Evolutionary conservation across 2,888 invertebrate genomes (phyloP), one percentile per base, ranked within the genome.

Genomic region (Hoplodrina blanda): DNA sequence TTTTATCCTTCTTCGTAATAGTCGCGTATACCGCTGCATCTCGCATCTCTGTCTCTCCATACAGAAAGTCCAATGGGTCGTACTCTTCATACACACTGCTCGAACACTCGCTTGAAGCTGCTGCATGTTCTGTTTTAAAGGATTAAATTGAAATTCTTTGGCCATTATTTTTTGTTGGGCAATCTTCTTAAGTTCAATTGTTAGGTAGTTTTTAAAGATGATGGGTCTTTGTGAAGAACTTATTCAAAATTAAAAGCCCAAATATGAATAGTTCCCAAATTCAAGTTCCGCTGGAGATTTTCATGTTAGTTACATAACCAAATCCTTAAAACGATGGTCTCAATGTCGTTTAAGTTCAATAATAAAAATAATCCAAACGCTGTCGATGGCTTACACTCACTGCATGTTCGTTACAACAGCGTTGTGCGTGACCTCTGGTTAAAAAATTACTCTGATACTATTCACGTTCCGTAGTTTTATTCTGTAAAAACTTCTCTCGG

Each of bases 11-110:
- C 87, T 94, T 95, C 75, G 86, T 94, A 41, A 95, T 88, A 0
- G 95, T 91, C 1, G 94, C 95, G 84, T 96, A 96, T 0, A 95
- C 89, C 0, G 95, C 93, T 61, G 93, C 89, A 13, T 96, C 96
- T 59, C 95, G 92, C 90, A 95, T 88, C 88, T 94, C 94, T 57
- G 95, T 96, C 90, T 96, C 96, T 4, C 96, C 96, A 74, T 96
- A 96, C 52, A 96, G 77, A 60, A 96, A 96, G 81, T 96, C 96
- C 64, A 96, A 77, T 0, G 96, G 96, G 75, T 96, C 96, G 83
- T 95, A 96, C 82, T 95, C 96, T 80, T 96, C 96, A 69, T 96
- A 96, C 69, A 96, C 95, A 66, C 95, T 96, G 73, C 94, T 92
- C 0, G 95, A 93, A 66, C 94, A 89, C 75, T 95, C 94, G 76